phyloP scores from a whole-genome alignment of 2,797 vertebrate species.

The Sciaenops ocellatus region DNA sequence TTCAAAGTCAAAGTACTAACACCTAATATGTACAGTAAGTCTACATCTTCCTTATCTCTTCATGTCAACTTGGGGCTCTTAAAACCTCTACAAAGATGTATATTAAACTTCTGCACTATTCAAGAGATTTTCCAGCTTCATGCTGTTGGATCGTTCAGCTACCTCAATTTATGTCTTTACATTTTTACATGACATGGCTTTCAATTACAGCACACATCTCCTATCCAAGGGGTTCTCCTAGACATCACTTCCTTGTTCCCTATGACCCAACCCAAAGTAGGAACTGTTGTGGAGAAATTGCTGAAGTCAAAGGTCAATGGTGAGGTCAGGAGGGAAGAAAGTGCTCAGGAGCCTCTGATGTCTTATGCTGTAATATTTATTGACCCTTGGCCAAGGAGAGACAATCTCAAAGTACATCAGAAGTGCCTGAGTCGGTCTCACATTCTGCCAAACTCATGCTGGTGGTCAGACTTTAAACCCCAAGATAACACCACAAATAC shows the following conservation, averaged over 20 bases:
- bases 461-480: no score
- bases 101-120: constrained; percentile 37
- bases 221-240: no score
- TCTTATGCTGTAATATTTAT: no score
- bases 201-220: neutral
- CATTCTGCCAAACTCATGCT: no score
- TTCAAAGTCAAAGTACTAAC: constrained; percentile 17
- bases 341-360: no score
- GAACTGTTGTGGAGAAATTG: no score
- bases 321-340: no score
- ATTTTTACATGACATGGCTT: constrained; percentile 3
- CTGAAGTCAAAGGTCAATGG: no score
- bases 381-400: no score
- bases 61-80: constrained; percentile 35
- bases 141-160: neutral
- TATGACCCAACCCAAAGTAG: neutral
- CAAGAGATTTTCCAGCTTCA: constrained; percentile 21
- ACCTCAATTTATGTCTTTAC: neutral
- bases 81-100: constrained; percentile 38
- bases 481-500: no score
- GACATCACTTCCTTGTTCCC: neutral
- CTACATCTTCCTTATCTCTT: constrained; percentile 4
- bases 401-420: no score
- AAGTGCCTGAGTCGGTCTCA: no score
- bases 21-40: constrained; percentile 4